A percentile compares a stretch with the other conserved stretches of the same genome.
Evolutionary conservation across 2,113 vertebrate genomes (phyloP).

Genomic region (Callaeas wilsoni): DNA sequence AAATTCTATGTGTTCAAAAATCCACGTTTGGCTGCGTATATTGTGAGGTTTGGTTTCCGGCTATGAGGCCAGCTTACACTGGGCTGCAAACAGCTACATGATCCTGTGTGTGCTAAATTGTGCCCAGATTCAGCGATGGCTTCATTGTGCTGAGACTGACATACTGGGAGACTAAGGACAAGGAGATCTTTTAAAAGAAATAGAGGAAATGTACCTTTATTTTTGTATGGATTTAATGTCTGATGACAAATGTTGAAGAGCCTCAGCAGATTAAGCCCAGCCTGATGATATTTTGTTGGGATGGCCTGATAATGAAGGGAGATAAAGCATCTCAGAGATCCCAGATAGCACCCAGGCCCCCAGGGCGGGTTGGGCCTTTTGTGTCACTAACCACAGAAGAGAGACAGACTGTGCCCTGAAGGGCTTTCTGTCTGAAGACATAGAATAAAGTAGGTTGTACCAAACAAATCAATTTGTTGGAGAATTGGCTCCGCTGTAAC

Average conservation of each 20-base stretch:
- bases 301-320: not conserved
- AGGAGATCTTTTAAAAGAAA: not conserved
- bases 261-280: not conserved
- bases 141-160: not conserved
- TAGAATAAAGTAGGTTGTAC: not conserved
- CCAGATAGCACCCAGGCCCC: not conserved
- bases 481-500: not conserved
- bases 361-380: not conserved
- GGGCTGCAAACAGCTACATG: not conserved
- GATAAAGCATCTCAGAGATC: not conserved
- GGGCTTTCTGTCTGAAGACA: not conserved
- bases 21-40: not conserved
- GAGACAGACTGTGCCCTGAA: not conserved
- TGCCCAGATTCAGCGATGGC: not conserved
- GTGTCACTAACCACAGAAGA: not conserved
- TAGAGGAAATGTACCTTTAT: not conserved
- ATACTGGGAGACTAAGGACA: not conserved
- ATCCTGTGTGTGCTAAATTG: rapidly evolving
- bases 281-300: not conserved
- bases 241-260: not conserved
- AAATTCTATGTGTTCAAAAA: not conserved
- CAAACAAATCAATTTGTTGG: not conserved
- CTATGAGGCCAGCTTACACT: rapidly evolving
- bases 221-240: not conserved
- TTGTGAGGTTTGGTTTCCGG: not conserved